Evolutionary conservation across 2,888 invertebrate species (phyloP).

Genomic region (Caenorhabditis panamensis): DNA sequence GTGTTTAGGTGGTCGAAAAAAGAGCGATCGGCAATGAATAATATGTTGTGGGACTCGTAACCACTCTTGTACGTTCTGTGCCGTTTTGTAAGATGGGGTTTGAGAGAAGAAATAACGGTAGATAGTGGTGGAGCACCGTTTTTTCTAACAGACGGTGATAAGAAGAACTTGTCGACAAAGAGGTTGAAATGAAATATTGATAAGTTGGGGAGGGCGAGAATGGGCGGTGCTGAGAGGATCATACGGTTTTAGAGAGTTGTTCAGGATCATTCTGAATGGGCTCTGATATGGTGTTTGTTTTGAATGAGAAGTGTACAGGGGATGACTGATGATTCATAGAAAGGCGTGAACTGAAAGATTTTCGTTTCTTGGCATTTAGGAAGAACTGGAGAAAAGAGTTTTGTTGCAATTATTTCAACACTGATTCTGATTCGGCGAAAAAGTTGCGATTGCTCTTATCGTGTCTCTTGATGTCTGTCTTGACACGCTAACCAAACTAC

Average conservation of each 20-base stretch:
- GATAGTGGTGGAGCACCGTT: slow-evolving; percentile 8
- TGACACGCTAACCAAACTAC: no score
- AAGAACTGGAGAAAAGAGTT: no score
- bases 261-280: no score
- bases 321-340: no score
- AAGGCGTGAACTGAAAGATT: no score
- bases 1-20: neutral
- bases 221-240: neutral
- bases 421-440: no score
- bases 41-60: neutral
- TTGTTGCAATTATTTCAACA: no score
- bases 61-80: slow-evolving; percentile 11
- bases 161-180: slow-evolving; percentile 24
- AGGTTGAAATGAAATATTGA: slow-evolving; percentile 32
- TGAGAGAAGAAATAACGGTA: neutral
- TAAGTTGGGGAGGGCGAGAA: slow-evolving; percentile 19
- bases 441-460: no score
- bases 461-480: no score
- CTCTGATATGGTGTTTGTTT: neutral
- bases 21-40: neutral
- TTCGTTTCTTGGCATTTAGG: no score
- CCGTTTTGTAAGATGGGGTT: neutral
- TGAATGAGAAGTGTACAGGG: no score
- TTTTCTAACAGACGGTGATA: neutral
- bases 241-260: no score